Evolutionary conservation across 2,888 invertebrate species (phyloP), one percentile per base, ranked within the genome.

Genomic region (Cheilosia urbana): DNA sequence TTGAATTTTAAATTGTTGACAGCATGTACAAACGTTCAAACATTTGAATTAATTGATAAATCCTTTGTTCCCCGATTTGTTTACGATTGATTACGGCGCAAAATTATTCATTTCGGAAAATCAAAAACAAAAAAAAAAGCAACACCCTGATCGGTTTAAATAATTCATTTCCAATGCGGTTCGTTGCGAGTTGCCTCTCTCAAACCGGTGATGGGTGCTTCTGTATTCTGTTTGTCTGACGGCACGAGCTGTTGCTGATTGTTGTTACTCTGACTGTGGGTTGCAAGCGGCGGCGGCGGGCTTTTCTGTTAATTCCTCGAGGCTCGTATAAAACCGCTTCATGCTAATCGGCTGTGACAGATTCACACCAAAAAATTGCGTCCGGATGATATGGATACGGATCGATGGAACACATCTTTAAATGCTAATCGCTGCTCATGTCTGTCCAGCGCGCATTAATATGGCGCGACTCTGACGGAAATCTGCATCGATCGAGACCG

Each of bases 1-100:
- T 85, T 85, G 85, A 85, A 85, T 81, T 85, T 85, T 77, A 85
- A 85, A 85, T 85, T 76, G 80, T 77, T 81, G 81, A 72, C 85
- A 85, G 76, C 85, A 68, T 85, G 85, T 85, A 80, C 72, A 75
- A 77, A 77, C 66, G 76, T 21, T 65, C 60, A 47, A 73, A 80
- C 73, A 76, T 85, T 73, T 77, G 81, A 85, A 85, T 85, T 81
- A 85, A 81, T 85, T 68, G 76, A 63, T 85, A 81, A 37, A 81
- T 85, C 85, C 85, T 81, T 81, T 85, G 85, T 85, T 85, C 71
- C 55, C 37, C 81, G 76, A 77, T 81, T 81, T 85, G 85, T 81
- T 85, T 85, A 80, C 84, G 84, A 85, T 85, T 66, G 84, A 85
- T 85, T 85, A 80, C 62, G 80, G 62, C 84, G 75, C 65, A 49